Evolutionary conservation across 2,797 vertebrate species (phyloP).

Genomic region (Picus viridis): DNA sequence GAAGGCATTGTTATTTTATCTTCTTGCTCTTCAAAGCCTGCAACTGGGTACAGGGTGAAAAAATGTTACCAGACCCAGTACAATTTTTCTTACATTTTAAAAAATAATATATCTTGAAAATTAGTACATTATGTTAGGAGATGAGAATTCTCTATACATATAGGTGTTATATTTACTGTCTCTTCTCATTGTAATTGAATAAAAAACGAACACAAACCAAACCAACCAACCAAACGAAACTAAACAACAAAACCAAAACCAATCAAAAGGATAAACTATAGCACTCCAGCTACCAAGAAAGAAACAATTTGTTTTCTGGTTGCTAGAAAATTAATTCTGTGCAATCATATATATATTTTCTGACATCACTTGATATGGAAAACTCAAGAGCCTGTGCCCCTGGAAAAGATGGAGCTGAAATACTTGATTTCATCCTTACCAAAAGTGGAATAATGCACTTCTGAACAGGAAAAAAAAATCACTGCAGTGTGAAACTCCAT

Average conservation of each 20-base stretch:
- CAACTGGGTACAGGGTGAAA: neutral
- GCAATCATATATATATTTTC: neutral
- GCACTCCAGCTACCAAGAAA: neutral
- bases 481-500: neutral
- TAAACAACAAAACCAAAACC: too few species aligned
- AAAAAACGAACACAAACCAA: neutral
- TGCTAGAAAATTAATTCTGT: neutral
- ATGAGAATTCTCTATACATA: neutral
- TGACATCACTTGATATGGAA: neutral
- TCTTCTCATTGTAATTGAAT: neutral
- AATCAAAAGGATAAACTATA: neutral
- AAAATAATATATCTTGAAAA: neutral
- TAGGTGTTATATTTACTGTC: neutral
- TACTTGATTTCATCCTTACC: neutral
- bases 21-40: neutral
- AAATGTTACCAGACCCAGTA: neutral
- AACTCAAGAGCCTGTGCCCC: neutral
- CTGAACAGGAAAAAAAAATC: constrained; percentile 6
- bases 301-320: neutral
- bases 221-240: neutral
- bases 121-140: neutral
- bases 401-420: neutral
- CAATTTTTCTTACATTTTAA: neutral
- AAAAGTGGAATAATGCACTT: neutral
- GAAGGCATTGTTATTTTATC: neutral